A percentile compares a stretch with the other conserved stretches of the same genome.
Conservation (phyloP, 1,140 invertebrate genomes). For the Lepidostoma basale region DNA sequence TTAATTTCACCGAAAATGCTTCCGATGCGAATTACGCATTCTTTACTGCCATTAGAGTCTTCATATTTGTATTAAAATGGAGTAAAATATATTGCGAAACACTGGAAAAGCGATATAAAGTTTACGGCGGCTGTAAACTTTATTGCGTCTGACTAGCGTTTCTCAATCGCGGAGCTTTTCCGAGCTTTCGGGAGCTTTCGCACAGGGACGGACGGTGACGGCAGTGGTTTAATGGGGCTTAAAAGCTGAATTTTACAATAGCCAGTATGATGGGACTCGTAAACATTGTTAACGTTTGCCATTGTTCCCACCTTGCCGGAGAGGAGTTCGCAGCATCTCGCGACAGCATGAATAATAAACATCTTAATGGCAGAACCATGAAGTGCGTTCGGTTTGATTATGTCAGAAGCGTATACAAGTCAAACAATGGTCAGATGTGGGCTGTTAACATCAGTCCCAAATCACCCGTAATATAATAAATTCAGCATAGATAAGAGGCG, state of each 20-base stretch:
- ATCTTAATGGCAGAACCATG: too few species aligned
- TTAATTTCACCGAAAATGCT: too few species aligned
- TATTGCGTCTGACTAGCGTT: conserved; percentile 25
- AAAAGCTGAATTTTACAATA: conserved; percentile 23
- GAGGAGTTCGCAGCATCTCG: not conserved
- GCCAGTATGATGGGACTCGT: conserved; percentile 15
- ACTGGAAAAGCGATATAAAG: conserved; percentile 29
- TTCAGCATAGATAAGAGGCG: too few species aligned
- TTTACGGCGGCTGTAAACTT: conserved; percentile 37
- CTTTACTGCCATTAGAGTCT: too few species aligned
- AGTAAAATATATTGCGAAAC: conserved; percentile 33
- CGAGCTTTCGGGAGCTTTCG: not conserved
- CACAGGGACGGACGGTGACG: not conserved
- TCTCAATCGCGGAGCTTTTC: conserved; percentile 22
- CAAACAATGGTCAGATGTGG: too few species aligned
- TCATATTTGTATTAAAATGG: conserved; percentile 12
- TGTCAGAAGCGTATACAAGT: too few species aligned
- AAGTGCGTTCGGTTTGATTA: too few species aligned
- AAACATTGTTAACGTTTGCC: conserved; percentile 1
- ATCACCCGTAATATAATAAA: too few species aligned
- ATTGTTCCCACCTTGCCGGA: conserved; percentile 6
- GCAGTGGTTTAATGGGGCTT: conserved; percentile 23
- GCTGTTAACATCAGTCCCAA: too few species aligned
- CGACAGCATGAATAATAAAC: conserved; percentile 7
- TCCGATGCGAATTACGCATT: too few species aligned